Base-by-base conservation (phyloP, 2,888 invertebrate species). In the Tetanocera ferruginea region DNA sequence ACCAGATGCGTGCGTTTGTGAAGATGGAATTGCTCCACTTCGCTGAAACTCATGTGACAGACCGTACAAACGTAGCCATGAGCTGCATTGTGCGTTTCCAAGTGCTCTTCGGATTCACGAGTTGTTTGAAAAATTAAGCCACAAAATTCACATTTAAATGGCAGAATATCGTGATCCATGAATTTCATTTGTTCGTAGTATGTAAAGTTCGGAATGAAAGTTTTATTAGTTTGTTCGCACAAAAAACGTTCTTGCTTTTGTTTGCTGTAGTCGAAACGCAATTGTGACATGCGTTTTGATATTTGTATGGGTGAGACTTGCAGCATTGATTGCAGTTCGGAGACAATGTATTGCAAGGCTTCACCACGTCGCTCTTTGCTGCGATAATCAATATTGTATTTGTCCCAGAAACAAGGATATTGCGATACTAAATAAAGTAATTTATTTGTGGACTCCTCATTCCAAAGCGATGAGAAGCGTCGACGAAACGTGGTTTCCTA, bases 381-480 rank as follows among this genome's bases (percentile, higher is more conserved):
- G 43, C 87, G 87, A 78, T 87, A 87, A 67, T 87, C 88, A 4
- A 86, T 83, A 81, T 87, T 85, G 71, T 83, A 86, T 60, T 87
- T 87, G 76, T 87, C 86, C 79, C 88, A 87, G 60, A 87, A 87
- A 76, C 87, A 87, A 76, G 88, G 86, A 82, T 85, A 86, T 4
- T 83, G 83, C 75, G 87, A 84, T 17, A 87, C 83, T 83, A 87
- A 83, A 25, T 82, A 83, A 25, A 87, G 80, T 64, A 87, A 78
- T 76, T 85, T 87, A 69, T 85, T 84, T 0, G 87, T 87, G 3
- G 87, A 88, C 4, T 86, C 85, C 78, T 87, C 88, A 76, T 87
- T 87, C 87, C 87, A 87, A 77, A 87, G 83, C 62, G 87, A 87
- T 6, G 87, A 88, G 52, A 85, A 87, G 1, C 87, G 87, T n/a